A percentile compares a stretch with the other conserved stretches of the same genome.
These are phyloP conservation scores for Sphaerolaimus hirsutus DNA, from an alignment of 2,888 invertebrate genomes.

Conservation along the genomic window DNA sequence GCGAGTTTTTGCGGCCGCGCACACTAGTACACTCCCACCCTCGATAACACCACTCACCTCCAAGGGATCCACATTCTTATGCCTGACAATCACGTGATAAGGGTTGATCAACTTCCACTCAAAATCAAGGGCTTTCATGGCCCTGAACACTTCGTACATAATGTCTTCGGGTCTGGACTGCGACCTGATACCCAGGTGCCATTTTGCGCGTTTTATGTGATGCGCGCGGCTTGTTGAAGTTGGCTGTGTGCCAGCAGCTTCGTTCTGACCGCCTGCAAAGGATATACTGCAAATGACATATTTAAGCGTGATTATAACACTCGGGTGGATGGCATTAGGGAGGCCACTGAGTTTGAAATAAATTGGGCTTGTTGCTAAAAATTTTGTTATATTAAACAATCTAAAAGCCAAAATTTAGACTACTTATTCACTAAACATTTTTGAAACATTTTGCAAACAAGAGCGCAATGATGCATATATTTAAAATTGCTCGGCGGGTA, in stretches of 20 bases:
- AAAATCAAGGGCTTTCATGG: slow-evolving; percentile 91
- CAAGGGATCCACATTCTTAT: slow-evolving; percentile 37
- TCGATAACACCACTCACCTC: too few species aligned
- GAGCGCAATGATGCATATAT: too few species aligned
- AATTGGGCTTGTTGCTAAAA: neutral
- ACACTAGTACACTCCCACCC: too few species aligned
- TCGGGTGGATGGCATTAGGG: neutral
- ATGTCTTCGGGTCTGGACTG: slow-evolving; percentile 98
- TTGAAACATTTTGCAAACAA: too few species aligned
- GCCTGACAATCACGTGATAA: slow-evolving; percentile 77
- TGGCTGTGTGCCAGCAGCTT: too few species aligned
- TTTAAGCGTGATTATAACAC: neutral
- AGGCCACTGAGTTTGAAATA: neutral
- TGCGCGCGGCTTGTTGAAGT: too few species aligned
- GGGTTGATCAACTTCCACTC: slow-evolving; percentile 98
- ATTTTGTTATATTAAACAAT: neutral
- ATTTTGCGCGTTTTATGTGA: slow-evolving; percentile 68
- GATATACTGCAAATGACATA: neutral
- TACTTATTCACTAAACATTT: too few species aligned
- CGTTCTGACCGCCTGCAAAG: slow-evolving; percentile 11
- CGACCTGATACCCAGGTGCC: slow-evolving; percentile 93
- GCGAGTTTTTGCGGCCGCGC: too few species aligned
- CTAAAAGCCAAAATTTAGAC: neutral
- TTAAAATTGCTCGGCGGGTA: too few species aligned
- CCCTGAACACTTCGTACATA: slow-evolving; percentile 96